Percentiles rank a stretch among this genome's conserved stretches.
These are phyloP conservation scores for Smittia aterrima DNA, from an alignment of 2,888 invertebrate genomes.

Conservation along the genomic window DNA sequence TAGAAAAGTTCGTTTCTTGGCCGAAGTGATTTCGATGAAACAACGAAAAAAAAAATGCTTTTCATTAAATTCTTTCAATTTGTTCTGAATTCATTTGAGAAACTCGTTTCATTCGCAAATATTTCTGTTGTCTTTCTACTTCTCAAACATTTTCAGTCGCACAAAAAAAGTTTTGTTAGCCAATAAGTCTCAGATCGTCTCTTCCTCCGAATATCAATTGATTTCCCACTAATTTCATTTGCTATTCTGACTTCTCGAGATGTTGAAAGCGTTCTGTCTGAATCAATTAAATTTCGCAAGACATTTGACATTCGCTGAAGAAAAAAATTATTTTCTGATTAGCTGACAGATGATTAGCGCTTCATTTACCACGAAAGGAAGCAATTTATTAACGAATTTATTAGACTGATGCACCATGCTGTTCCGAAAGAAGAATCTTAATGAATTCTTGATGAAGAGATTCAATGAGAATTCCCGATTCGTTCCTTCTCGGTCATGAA, in stretches of 20 bases:
- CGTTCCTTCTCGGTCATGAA: neutral
- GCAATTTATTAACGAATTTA: neutral
- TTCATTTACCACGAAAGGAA: neutral
- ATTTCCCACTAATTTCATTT: neutral
- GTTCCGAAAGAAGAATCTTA: neutral
- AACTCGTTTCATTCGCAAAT: neutral
- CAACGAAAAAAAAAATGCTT: neutral
- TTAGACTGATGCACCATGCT: conserved; percentile 2
- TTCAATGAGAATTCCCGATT: neutral
- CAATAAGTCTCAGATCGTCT: neutral
- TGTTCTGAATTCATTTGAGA: conserved; percentile 23
- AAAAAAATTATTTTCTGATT: neutral
- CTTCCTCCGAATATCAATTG: neutral
- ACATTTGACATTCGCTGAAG: neutral
- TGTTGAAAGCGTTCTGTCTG: conserved; percentile 5
- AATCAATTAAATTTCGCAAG: conserved; percentile 27
- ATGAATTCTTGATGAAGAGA: neutral
- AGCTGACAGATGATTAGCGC: conserved; percentile 32
- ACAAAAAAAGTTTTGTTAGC: neutral
- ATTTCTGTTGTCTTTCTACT: neutral
- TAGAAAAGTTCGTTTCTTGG: too few species aligned
- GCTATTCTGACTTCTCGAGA: too few species aligned
- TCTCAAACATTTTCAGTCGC: neutral
- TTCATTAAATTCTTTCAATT: conserved; percentile 26
- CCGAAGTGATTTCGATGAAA: too few species aligned